These are phyloP conservation scores for Conopomorpha cramerella DNA, from an alignment of 1,140 invertebrate genomes.

Conservation along the genomic window DNA sequence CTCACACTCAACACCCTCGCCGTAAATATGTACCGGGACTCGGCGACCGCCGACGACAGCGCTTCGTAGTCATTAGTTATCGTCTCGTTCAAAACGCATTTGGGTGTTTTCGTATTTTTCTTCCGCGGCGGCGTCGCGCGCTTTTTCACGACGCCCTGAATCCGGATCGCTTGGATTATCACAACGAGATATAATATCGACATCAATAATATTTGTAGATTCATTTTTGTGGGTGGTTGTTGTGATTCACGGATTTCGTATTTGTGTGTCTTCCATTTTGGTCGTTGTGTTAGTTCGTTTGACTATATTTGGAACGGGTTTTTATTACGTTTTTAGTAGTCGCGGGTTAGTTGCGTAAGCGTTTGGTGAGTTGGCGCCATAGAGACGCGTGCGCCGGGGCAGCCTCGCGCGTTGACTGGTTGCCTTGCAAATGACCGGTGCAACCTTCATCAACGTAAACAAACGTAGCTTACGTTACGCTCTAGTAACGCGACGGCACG, in stretches of 20 bases:
- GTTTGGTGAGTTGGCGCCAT: constrained; percentile 50
- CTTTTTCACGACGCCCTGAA: constrained; percentile 29
- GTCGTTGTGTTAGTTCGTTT: no score
- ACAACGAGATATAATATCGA: constrained; percentile 29
- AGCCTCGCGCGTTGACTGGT: constrained; percentile 48
- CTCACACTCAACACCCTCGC: constrained; percentile 45
- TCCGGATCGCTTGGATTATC: constrained; percentile 25
- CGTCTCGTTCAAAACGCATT: constrained; percentile 54
- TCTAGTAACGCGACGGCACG: constrained; percentile 16
- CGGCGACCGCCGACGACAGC: constrained; percentile 49
- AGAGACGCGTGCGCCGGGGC: constrained; percentile 52
- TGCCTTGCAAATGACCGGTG: constrained; percentile 46
- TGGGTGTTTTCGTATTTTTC: constrained; percentile 40
- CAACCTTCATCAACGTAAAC: constrained; percentile 54
- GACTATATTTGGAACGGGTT: no score
- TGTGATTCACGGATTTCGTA: no score
- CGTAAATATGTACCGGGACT: constrained; percentile 54
- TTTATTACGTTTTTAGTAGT: no score
- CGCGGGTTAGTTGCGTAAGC: not conserved
- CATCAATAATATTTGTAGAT: constrained; percentile 36
- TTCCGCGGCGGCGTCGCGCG: constrained; percentile 31
- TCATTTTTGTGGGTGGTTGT: constrained; percentile 32
- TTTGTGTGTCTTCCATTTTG: no score
- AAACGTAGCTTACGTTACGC: constrained; percentile 29
- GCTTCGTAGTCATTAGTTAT: constrained; percentile 57